Conservation (phyloP, 2,113 vertebrate genomes). For the Antennarius striatus region DNA sequence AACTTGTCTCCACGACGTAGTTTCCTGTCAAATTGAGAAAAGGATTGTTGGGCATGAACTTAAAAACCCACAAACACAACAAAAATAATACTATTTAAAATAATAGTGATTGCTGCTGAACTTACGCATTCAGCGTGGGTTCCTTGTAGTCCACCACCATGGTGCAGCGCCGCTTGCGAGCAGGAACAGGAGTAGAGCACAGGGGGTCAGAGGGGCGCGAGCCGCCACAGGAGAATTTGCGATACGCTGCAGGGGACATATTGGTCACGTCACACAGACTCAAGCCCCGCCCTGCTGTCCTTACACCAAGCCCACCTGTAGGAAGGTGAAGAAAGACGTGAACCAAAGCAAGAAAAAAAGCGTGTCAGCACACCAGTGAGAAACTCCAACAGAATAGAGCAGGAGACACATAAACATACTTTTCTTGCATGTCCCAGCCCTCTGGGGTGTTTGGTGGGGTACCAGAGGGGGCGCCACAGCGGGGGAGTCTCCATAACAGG, state of each 20-base stretch:
- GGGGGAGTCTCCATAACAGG: conserved; percentile 52
- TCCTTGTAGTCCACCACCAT: conserved; percentile 87
- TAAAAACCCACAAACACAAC: background rate
- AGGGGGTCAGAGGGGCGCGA: conserved; percentile 47
- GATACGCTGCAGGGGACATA: conserved; percentile 71
- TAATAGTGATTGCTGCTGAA: background rate
- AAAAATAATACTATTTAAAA: no score
- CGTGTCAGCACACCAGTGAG: background rate
- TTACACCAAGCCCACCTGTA: conserved; percentile 73
- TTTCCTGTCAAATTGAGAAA: conserved; percentile 79
- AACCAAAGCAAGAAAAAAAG: conserved; percentile 1
- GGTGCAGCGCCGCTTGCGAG: conserved; percentile 82
- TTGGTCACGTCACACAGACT: conserved; percentile 90
- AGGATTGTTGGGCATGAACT: background rate
- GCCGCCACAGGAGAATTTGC: conserved; percentile 62
- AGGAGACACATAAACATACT: conserved; percentile 35
- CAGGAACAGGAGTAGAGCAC: conserved; percentile 36
- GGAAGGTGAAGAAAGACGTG: conserved; percentile 59
- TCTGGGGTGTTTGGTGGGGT: conserved; percentile 33
- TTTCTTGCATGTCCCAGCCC: conserved; percentile 46
- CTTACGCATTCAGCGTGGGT: conserved; percentile 82
- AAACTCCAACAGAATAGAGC: background rate
- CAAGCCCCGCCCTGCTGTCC: conserved; percentile 66
- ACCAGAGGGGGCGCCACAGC: conserved; percentile 17
- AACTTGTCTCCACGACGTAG: conserved; percentile 93